Evolutionary conservation across 1,140 invertebrate genomes (phyloP), one percentile per base, ranked within the genome.

Genomic region (Danaus melanippus): DNA sequence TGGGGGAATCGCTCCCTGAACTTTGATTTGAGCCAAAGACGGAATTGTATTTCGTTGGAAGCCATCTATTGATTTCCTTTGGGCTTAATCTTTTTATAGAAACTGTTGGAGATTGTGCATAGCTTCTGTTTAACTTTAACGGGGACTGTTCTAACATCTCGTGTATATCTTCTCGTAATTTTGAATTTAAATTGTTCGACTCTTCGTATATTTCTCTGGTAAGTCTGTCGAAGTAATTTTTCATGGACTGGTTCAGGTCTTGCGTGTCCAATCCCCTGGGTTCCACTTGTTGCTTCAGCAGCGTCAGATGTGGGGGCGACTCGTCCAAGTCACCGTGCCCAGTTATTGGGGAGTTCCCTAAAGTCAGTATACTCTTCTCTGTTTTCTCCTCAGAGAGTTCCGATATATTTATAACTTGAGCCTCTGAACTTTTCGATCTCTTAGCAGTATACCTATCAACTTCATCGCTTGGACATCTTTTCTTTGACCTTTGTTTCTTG

Each of bases 271-370:
- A 46, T 10, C 69, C 59, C 40, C 79, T 63, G 0, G 64, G 65
- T 52, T 60, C 43, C 5, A 78, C 12, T 2, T 42, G 53, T 60
- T 66, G 21, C 2, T 59, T 46, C 9, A 81, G 63, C n/a, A 64
- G 17, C 11, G 59, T 53, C 1, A 54, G 39, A 46, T 53, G 59
- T 0, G 76, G 78, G 0, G 80, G 80, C 3, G 49, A 44, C 64
- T 79, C 77, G 5, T 76, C 48, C 1, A 62, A 47, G 40, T 69
- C 65, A 0, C 79, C 75, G 12, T 81, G 78, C 8, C 56, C 80
- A 8, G 68, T 82, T 41, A 84, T 82, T 1, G 76, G 74, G 0
- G 60, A 67, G 42, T 62, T 64, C 1, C 76, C 78, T 12, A 62
- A 12, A 12, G 75, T 80, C 7, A 48, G 54, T 42, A 84, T 76